Percentiles rank a stretch among this genome's conserved stretches.
phyloP scores from a whole-genome alignment of 64 coral and sea anemone genomes.

The Platygyra sinensis region DNA sequence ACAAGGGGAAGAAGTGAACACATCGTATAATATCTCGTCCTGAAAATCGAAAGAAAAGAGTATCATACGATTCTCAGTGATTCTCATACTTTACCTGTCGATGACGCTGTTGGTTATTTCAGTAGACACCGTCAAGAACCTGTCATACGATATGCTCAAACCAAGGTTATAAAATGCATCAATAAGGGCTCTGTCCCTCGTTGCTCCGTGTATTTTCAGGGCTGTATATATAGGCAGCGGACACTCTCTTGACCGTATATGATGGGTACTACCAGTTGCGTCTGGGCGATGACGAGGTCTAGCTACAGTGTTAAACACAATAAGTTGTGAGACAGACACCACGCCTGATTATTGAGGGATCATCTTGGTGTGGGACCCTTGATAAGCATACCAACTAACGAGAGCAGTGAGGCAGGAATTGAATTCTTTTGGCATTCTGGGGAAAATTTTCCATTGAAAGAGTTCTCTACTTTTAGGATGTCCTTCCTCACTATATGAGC shows the following conservation, averaged over 20 bases:
- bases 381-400: constrained; percentile 53
- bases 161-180: constrained; percentile 59
- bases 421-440: constrained; percentile 54
- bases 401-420: constrained; percentile 52
- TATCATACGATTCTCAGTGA: no score
- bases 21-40: no score
- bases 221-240: constrained; percentile 55
- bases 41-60: no score
- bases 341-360: constrained; percentile 10
- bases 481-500: constrained; percentile 58
- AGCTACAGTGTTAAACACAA: constrained; percentile 54
- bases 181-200: constrained; percentile 50
- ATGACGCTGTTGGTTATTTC: constrained; percentile 45
- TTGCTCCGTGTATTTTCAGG: constrained; percentile 52
- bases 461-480: constrained; percentile 49
- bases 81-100: neutral
- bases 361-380: constrained; percentile 44
- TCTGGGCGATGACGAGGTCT: constrained; percentile 36
- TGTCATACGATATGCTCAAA: constrained; percentile 49
- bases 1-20: no score
- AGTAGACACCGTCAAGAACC: constrained; percentile 21
- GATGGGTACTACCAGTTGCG: constrained; percentile 42
- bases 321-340: neutral
- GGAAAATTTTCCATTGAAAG: constrained; percentile 67
- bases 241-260: constrained; percentile 43